A percentile compares a stretch with the other conserved stretches of the same genome.
Conservation (phyloP, 1,140 invertebrate genomes). For the Drosophila willistoni region DNA sequence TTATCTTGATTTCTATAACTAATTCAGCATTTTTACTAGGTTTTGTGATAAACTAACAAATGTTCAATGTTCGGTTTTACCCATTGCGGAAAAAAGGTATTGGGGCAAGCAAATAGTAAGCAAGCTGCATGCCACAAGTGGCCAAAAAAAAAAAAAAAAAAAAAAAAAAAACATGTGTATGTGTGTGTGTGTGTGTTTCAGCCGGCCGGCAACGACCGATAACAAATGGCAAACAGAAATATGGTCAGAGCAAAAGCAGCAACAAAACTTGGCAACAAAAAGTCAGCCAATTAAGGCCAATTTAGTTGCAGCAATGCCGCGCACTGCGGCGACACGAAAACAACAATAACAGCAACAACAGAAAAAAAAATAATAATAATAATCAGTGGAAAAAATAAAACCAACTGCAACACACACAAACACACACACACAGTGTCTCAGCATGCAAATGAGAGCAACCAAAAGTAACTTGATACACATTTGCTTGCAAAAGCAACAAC, state of each 20-base stretch:
- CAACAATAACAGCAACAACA: constrained; percentile 22
- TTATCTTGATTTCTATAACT: background rate
- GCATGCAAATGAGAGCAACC: constrained; percentile 75
- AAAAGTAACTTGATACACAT: constrained; percentile 74
- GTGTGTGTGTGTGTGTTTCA: constrained; percentile 30
- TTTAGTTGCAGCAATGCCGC: constrained; percentile 75
- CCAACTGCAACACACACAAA: background rate
- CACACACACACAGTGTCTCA: constrained; percentile 25
- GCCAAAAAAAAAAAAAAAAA: constrained; percentile 28
- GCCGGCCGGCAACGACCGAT: constrained; percentile 77
- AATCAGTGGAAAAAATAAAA: constrained; percentile 64
- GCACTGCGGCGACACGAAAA: constrained; percentile 68
- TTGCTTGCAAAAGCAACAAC: constrained; percentile 37
- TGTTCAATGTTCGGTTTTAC: background rate
- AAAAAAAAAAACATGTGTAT: constrained; percentile 9
- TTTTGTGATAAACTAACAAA: background rate
- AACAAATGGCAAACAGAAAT: constrained; percentile 65
- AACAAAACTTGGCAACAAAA: constrained; percentile 58
- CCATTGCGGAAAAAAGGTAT: constrained; percentile 1
- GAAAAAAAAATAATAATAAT: constrained; percentile 15
- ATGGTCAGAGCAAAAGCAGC: constrained; percentile 52
- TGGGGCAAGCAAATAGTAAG: background rate
- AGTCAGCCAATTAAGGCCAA: constrained; percentile 79
- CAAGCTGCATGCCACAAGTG: constrained; percentile 71
- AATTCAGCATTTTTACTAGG: background rate